These are phyloP conservation scores for Pseudopodoces humilis DNA, from an alignment of 2,113 vertebrate genomes.

Conservation along the genomic window DNA sequence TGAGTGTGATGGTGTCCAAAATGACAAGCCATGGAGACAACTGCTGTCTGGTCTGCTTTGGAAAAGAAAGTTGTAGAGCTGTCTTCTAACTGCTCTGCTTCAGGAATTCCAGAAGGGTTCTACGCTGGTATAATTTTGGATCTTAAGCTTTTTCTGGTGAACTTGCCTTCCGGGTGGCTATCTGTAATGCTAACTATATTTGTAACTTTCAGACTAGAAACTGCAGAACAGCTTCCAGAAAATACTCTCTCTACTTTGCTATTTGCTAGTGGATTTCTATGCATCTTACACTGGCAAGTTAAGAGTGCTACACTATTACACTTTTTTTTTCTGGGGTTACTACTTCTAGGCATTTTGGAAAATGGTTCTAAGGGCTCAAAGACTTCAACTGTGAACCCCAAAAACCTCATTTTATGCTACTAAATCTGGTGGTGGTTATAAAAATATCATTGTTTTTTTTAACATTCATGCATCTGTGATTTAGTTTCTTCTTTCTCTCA, in stretches of 20 bases:
- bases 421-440: neutral
- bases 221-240: neutral
- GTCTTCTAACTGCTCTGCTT: neutral
- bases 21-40: neutral
- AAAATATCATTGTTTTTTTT: neutral
- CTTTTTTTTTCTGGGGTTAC: neutral
- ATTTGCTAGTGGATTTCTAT: neutral
- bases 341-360: neutral
- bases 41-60: neutral
- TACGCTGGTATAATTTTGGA: neutral
- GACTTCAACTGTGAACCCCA: neutral
- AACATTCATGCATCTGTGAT: neutral
- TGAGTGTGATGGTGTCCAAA: neutral
- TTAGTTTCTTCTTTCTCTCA: neutral
- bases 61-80: neutral
- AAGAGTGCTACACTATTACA: neutral
- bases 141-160: neutral
- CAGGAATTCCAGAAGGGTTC: neutral
- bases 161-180: neutral
- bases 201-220: neutral
- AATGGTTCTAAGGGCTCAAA: neutral
- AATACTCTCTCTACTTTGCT: neutral
- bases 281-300: neutral
- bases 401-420: neutral
- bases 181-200: neutral